Percentiles rank a stretch among this genome's conserved stretches.
These are phyloP conservation scores for Mus pahari DNA, from an alignment of 2,113 vertebrate genomes.

Conservation along the genomic window DNA sequence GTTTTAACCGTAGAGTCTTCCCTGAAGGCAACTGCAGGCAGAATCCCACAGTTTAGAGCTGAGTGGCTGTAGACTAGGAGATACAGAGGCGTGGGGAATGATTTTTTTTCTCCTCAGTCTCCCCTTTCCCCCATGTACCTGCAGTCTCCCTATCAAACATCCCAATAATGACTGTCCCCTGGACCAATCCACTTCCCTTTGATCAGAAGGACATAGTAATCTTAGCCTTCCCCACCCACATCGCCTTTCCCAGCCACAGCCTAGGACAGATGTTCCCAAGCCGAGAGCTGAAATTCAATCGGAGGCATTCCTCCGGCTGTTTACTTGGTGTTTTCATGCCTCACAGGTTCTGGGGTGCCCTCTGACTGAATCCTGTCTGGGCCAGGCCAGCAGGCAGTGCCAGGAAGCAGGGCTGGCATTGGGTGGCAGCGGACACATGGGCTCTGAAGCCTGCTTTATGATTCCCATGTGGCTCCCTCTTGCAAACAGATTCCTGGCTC, in stretches of 20 bases:
- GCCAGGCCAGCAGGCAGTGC: background rate
- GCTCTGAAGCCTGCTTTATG: background rate
- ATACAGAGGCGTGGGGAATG: background rate
- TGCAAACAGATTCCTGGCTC: conserved; percentile 69
- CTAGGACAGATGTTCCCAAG: conserved; percentile 58
- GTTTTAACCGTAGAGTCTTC: background rate
- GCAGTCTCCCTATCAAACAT: background rate
- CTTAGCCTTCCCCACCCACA: background rate
- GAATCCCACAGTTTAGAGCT: background rate
- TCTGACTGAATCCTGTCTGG: conserved; percentile 57
- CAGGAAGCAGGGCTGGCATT: background rate
- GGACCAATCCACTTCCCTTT: background rate
- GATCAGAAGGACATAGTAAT: conserved; percentile 32
- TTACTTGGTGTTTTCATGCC: conserved; percentile 79
- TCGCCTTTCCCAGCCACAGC: background rate
- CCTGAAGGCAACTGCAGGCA: background rate
- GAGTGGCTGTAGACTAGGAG: background rate
- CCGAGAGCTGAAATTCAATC: conserved; percentile 74
- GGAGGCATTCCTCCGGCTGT: conserved; percentile 74
- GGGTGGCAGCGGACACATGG: background rate
- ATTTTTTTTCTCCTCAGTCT: background rate
- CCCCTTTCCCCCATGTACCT: background rate
- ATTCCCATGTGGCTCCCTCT: background rate
- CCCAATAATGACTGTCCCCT: background rate
- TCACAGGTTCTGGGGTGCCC: conserved; percentile 69